Base-by-base conservation (phyloP, 1,140 invertebrate species). In the Drosophila rufa region DNA sequence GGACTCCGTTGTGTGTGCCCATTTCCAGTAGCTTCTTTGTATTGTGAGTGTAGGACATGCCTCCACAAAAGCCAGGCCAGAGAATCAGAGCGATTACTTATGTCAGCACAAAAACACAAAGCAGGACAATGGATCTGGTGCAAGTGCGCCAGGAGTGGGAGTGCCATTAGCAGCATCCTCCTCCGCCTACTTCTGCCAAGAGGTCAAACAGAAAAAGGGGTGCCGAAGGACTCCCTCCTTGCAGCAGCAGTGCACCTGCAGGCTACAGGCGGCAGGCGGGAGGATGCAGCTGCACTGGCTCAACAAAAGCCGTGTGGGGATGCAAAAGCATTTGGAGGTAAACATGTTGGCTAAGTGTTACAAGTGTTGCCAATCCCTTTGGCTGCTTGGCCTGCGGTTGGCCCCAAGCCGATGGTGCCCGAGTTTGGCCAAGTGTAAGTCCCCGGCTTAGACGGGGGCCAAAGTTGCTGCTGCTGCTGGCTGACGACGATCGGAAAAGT, bases 351-450 rank as follows among this genome's bases (percentile, higher is more conserved):
- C 75, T 71, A 79, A 79, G 76, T 79, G 75, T 64, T 79, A 62
- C 77, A 87, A 83, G 60, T 87, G 76, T 82, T 65, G 75, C 67
- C 64, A 79, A 74, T 79, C 76, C 70, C 75, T 78, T 67, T 61
- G 55, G 53, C 55, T 48, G 43, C 15, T 22, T 27, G 51, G 40
- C 64, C 64, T 79, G 76, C 56, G 76, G 77, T 66, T 79, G 68
- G n/a, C 25, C 55, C 45, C 46, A 66, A 65, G 75, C 59, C 82
- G 73, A 58, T 36, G 66, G 56, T 75, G 57, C 19, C 53, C 36
- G 8, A 56, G 53, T 56, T 80, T 83, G 84, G 84, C 75, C 84
- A 83, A 89, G 76, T 84, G 73, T 84, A 87, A 89, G 84, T 79
- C 78, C 53, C 55, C 56, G 69, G 68, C 78, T 78, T 84, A 84